Evolutionary conservation across 2,113 vertebrate species (phyloP), one percentile per base, ranked within the genome.

Genomic region (Leucopsar rothschildi): DNA sequence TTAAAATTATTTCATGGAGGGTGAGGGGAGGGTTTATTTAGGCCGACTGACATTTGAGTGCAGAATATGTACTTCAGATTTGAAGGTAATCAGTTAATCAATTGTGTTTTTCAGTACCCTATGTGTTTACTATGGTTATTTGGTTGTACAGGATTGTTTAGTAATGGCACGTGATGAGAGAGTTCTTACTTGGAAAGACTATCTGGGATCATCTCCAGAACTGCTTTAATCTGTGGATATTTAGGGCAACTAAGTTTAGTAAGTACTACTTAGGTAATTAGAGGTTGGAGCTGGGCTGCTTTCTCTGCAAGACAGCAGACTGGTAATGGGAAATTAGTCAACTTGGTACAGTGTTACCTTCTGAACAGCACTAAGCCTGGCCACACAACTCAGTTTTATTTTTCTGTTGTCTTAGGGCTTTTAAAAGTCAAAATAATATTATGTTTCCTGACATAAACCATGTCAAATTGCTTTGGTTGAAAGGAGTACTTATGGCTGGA

Each of bases 161-260:
- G 31, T 77, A 63, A 87, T 21, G 78, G 72, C 45, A 89, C 25
- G 53, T 95, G 90, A 82, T 90, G 77, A 52, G 64, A 40, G 70
- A 78, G 63, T 80, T 95, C 77, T 93, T 96, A 96, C 88, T 84
- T 89, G 82, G 72, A 85, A 93, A 77, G 60, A 42, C 82, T 87
- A 78, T 88, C 72, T 91, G 56, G 71, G 85, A 88, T 96, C 53
- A 60, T 83, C 87, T 88, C 75, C 47, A 42, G 76, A 88, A 80
- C 90, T 85, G 66, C 92, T 95, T 94, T 97, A 97, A 96, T 95
- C 94, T 96, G 77, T 86, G 89, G 86, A 92, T 91, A 95, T 90
- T 93, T 68, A 91, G 92, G 80, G 88, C 71, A 86, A 59, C 65
- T 95, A 81, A 91, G 84, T 92, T 95, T 97, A 93, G 90, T 76